Evolutionary conservation across 92 coral and sea anemone genomes (phyloP).

Genomic region (Umimayanthus chanpuru): DNA sequence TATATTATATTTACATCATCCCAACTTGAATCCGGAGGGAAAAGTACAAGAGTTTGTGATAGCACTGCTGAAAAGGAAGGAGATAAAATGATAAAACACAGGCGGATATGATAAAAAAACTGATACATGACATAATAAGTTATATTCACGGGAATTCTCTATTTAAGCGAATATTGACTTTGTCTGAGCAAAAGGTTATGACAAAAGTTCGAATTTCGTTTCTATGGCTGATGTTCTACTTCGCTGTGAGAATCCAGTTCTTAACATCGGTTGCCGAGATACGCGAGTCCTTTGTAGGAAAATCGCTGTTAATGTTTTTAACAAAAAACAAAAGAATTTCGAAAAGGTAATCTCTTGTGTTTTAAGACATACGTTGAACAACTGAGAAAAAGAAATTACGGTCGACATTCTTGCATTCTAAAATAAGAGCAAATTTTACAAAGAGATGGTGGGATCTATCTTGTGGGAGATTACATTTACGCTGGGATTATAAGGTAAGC

Average conservation of each 20-base stretch:
- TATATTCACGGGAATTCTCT: constrained; percentile 67
- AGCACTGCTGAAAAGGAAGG: constrained; percentile 29
- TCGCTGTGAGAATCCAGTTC: constrained; percentile 36
- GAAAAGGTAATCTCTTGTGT: constrained; percentile 30
- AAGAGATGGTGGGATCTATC: not conserved
- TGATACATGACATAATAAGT: constrained; percentile 67
- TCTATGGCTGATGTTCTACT: constrained; percentile 40
- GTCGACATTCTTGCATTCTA: not conserved
- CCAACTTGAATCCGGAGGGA: constrained; percentile 22
- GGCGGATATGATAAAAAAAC: constrained; percentile 65
- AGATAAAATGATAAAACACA: constrained; percentile 66
- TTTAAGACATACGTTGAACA: constrained; percentile 1
- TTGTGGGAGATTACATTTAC: not conserved
- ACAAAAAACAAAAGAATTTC: constrained; percentile 46
- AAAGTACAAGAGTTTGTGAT: constrained; percentile 25
- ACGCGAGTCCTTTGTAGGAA: constrained; percentile 40
- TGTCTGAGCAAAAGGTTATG: constrained; percentile 34
- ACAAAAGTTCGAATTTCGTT: constrained; percentile 15
- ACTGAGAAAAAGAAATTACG: not conserved
- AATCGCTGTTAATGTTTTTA: constrained; percentile 36
- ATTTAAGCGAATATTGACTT: constrained; percentile 78
- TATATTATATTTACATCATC: not conserved
- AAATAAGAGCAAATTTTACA: not conserved
- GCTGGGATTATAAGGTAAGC: not conserved
- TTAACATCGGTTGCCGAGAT: constrained; percentile 37